These are phyloP conservation scores for Eospalax fontanierii DNA, from an alignment of 2,797 vertebrate species.

Conservation along the genomic window DNA sequence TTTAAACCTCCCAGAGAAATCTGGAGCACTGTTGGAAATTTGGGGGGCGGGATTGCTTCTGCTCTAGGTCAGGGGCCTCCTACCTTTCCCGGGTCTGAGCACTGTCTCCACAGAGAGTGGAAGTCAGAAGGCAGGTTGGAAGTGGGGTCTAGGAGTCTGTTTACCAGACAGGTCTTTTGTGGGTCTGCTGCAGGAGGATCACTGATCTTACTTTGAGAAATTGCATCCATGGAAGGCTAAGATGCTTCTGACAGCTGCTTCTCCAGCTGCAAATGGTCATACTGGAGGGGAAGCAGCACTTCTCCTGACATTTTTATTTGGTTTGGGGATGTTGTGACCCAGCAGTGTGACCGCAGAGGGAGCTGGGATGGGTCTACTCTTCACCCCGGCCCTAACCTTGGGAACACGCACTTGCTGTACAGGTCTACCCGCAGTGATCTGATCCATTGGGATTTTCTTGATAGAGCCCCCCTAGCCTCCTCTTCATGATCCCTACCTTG, in stretches of 20 bases:
- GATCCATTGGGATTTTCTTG: background rate
- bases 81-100: background rate
- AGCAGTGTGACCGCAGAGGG: background rate
- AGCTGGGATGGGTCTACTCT: accelerated
- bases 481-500: background rate
- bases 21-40: background rate
- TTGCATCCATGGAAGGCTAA: background rate
- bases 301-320: background rate
- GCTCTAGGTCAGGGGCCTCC: background rate
- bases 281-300: background rate
- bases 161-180: background rate
- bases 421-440: background rate
- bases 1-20: background rate
- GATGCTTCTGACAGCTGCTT: background rate
- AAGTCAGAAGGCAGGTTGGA: background rate
- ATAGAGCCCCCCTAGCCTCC: background rate
- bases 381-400: background rate
- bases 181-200: background rate
- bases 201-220: background rate
- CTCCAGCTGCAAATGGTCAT: background rate
- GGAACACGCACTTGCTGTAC: background rate
- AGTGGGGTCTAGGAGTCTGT: background rate
- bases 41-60: background rate
- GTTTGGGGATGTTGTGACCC: background rate
- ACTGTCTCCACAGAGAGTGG: background rate